A percentile compares a stretch with the other conserved stretches of the same genome.
phyloP scores from a whole-genome alignment of 2,797 vertebrate genomes.

The Crocodylus rhombifer region DNA sequence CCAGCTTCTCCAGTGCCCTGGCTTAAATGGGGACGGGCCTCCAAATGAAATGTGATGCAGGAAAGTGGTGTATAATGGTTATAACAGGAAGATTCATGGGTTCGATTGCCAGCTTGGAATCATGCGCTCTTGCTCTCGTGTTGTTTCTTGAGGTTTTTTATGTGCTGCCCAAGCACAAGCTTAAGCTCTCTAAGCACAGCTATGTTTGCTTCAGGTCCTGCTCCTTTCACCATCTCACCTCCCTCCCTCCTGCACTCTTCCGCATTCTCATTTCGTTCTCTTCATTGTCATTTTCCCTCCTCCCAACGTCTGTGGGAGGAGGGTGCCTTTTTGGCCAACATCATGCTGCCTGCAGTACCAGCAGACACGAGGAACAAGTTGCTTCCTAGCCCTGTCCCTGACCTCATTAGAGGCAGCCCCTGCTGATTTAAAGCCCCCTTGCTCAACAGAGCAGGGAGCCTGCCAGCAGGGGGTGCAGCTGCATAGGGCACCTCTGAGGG shows the following conservation, averaged over 20 bases:
- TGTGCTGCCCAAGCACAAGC: neutral
- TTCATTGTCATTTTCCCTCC: neutral
- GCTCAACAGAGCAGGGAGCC: neutral
- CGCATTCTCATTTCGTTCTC: neutral
- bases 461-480: neutral
- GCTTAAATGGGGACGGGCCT: neutral
- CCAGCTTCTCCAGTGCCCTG: neutral
- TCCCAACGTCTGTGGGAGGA: neutral
- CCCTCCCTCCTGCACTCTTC: neutral
- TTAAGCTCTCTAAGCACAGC: neutral
- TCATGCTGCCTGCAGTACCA: neutral
- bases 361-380: neutral
- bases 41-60: neutral
- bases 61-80: neutral
- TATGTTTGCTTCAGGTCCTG: neutral
- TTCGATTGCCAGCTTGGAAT: neutral
- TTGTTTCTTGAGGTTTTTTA: neutral
- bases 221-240: neutral
- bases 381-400: neutral
- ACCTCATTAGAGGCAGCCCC: neutral
- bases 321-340: neutral
- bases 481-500: neutral
- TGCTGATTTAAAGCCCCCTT: neutral
- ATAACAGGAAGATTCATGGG: neutral
- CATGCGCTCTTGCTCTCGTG: too few species aligned